Base-by-base conservation (phyloP, 2,113 vertebrate species). In the Brachyhypopomus gauderio region DNA sequence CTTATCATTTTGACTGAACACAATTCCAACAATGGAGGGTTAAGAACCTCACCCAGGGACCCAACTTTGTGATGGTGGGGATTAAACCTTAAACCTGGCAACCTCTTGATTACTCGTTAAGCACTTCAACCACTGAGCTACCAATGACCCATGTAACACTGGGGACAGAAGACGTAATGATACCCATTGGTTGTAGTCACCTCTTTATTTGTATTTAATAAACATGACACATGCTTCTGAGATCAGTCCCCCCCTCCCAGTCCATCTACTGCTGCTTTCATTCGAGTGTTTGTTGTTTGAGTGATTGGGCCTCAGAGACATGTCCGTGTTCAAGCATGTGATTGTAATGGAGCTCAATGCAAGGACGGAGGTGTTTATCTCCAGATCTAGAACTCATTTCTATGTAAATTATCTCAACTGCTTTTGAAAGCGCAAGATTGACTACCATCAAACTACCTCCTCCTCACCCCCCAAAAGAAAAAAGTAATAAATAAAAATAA, bases 361-460 rank as follows among this genome's bases (percentile, higher is more conserved):
- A n/a, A 25, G 36, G 34, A 70, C 41, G 66, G 36, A 70, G 30
- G 34, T 70, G 66, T 70, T 67, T 70, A 70, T 70, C 66, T 70
- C 66, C 36, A 70, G 66, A 70, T 70, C 66, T 70, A 41, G 66
- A 70, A 70, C 66, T 70, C 66, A 70, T 70, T 70, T 70, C 36
- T 70, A 70, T 70, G 66, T 34, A 70, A 70, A 70, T 70, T 34
- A 70, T 41, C 66, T 70, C 36, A 70, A 70, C 66, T 41, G 36
- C 66, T 70, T 70, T 70, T n/a, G 20, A 70, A 70, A 70, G 36
- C 41, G 5, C 4, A 38, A 41, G 66, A 41, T 11, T 70, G 66
- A 70, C 66, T 41, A 41, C 36, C 66, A 70, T 70, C 22, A 70
- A 34, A 70, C 66, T 55, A 55, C 52, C 8, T 3, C 30, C 30